A percentile compares a stretch with the other conserved stretches of the same genome.
Conservation (phyloP, 2,797 vertebrate genomes). For the Eutrigla gurnardus region DNA sequence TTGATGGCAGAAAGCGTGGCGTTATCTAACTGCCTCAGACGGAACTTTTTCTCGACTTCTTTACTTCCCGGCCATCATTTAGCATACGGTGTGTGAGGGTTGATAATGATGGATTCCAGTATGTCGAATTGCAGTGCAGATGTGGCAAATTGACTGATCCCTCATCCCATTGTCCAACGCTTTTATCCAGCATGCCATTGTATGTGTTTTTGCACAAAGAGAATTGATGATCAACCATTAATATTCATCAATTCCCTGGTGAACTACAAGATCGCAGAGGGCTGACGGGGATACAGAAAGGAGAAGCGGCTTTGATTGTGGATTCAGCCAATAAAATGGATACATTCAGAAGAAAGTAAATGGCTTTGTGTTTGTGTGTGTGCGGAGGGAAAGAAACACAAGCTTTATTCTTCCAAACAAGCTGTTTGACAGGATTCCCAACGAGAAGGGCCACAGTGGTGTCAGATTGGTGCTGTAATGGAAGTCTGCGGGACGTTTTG, state of each 20-base stretch:
- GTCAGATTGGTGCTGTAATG: slow-evolving; percentile 40
- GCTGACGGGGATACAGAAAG: slow-evolving; percentile 69
- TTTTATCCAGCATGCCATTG: slow-evolving; percentile 72
- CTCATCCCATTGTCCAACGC: slow-evolving; percentile 69
- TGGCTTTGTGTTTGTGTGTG: slow-evolving; percentile 40
- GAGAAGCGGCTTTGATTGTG: slow-evolving; percentile 78
- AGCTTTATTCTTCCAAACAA: slow-evolving; percentile 65
- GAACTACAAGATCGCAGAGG: slow-evolving; percentile 59
- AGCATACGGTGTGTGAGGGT: slow-evolving; percentile 58
- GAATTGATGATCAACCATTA: slow-evolving; percentile 81
- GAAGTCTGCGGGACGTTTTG: slow-evolving; percentile 27
- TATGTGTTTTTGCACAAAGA: slow-evolving; percentile 74
- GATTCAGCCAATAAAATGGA: slow-evolving; percentile 75
- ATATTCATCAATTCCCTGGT: slow-evolving; percentile 76
- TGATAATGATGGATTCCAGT: slow-evolving; percentile 67
- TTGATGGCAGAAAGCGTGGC: slow-evolving; percentile 61
- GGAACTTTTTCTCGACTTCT: slow-evolving; percentile 51
- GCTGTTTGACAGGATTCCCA: slow-evolving; percentile 69
- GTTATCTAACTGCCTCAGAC: slow-evolving; percentile 48
- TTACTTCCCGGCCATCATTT: slow-evolving; percentile 55
- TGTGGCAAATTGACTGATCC: slow-evolving; percentile 74
- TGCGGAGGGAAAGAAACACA: slow-evolving; percentile 43
- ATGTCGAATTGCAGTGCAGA: slow-evolving; percentile 54
- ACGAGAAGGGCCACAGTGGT: slow-evolving; percentile 30
- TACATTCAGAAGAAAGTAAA: slow-evolving; percentile 46